Evolutionary conservation across 2,888 invertebrate species (phyloP).

Genomic region (Unio pictorum): DNA sequence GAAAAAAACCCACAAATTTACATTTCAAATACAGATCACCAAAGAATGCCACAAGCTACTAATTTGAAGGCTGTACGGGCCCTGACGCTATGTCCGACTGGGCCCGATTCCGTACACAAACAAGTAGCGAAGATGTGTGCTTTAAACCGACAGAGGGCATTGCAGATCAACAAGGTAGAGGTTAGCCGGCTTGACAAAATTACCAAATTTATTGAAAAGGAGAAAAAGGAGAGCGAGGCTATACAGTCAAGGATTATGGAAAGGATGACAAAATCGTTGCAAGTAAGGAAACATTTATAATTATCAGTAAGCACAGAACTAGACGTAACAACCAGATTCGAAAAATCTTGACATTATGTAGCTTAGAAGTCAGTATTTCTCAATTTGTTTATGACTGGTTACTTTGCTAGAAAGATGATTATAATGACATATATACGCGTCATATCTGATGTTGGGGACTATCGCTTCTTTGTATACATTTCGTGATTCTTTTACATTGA

Average conservation of each 20-base stretch:
- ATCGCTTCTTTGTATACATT: too few species aligned
- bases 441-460: too few species aligned
- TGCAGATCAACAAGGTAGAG: constrained; percentile 36
- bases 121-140: constrained; percentile 29
- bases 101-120: constrained; percentile 40
- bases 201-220: constrained; percentile 32
- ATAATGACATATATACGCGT: too few species aligned
- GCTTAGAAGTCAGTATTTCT: too few species aligned
- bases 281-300: too few species aligned
- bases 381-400: too few species aligned
- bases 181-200: constrained; percentile 25
- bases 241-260: constrained; percentile 30
- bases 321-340: too few species aligned
- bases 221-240: constrained; percentile 29
- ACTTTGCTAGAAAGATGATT: too few species aligned
- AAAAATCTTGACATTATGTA: too few species aligned
- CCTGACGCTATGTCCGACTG: constrained; percentile 34
- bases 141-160: constrained; percentile 33
- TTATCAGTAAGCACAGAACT: too few species aligned
- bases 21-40: background rate
- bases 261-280: constrained; percentile 21
- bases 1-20: too few species aligned
- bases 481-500: too few species aligned
- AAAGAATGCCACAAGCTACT: constrained; percentile 37
- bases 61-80: constrained; percentile 35